Base-by-base conservation (phyloP, 2,797 vertebrate species). In the Pseudocheirus occidentalis region DNA sequence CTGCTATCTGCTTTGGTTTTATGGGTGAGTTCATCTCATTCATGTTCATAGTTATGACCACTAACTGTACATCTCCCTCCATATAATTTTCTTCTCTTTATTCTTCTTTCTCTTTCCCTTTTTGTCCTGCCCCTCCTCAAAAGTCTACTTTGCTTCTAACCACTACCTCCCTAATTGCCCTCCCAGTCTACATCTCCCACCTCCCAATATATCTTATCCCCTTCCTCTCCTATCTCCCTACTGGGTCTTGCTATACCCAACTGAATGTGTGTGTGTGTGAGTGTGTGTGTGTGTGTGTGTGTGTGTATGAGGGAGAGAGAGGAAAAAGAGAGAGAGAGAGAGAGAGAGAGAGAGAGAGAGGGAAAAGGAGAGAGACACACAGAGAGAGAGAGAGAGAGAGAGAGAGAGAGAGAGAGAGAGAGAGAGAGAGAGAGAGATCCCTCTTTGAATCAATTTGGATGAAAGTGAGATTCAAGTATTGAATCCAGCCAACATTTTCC, bases 141-240 rank as follows among this genome's bases (percentile, higher is more conserved):
- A 73, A 73, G 34, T n/a, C 62, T 73, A 21, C 40, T 66, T 73
- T n/a, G 16, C n/a, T 73, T 73, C n/a, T n/a, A n/a, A 73, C 62
- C n/a, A n/a, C n/a, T 40, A 73, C 5, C 34, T 66, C 34, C 16
- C 6, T 73, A 73, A 40, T n/a, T 21, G 28, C 59, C 21, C n/a
- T 81, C 40, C 6, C 18, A 73, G 34, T 66, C 16, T n/a, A 81
- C n/a, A 46, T 81, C 14, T 73, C n/a, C 16, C 59, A 16, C 56
- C 16, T 21, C n/a, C 96, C 62, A 96, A 96, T 97, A 97, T 98
- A 93, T 97, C 96, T 97, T 90, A 96, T 98, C 95, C 55, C 95
- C 97, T 97, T 96, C 52, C 93, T 97, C 97, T 97, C 94, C 50
- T 90, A 90, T 53, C 46, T 90, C 52, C 4, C 90, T 73, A 18